Evolutionary conservation across 2,797 vertebrate species (phyloP).

Genomic region (Mus minutoides): DNA sequence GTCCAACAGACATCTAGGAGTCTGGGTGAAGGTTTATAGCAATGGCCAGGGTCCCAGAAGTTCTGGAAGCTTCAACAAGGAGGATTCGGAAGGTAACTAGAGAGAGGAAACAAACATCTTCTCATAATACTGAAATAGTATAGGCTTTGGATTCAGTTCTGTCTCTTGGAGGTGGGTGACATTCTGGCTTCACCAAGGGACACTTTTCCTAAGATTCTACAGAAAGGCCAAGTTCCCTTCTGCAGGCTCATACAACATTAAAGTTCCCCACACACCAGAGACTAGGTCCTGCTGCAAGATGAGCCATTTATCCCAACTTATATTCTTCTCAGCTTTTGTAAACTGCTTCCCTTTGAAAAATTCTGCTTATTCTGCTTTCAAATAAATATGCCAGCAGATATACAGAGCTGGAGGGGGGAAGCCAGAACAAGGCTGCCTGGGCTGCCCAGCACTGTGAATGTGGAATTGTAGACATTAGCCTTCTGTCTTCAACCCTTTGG

Average conservation of each 20-base stretch:
- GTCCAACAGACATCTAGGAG: not conserved
- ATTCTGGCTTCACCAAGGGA: not conserved
- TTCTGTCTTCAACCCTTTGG: not conserved
- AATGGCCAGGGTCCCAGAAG: not conserved
- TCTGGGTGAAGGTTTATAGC: rapidly evolving
- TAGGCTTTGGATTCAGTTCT: not conserved
- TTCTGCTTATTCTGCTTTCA: slow-evolving; percentile 74
- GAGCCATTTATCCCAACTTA: slow-evolving; percentile 60
- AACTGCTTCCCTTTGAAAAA: slow-evolving; percentile 74
- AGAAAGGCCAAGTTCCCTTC: slow-evolving; percentile 17
- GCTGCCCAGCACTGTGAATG: slow-evolving; percentile 58
- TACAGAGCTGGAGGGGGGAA: slow-evolving; percentile 17
- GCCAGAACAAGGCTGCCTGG: slow-evolving; percentile 32
- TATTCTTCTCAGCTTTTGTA: slow-evolving; percentile 69
- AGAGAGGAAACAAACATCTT: not conserved
- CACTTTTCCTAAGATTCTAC: not conserved
- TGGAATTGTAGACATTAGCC: not conserved
- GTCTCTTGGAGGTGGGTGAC: not conserved
- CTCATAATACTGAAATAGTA: not conserved
- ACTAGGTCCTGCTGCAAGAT: slow-evolving; percentile 50
- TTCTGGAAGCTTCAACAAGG: not conserved
- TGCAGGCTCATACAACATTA: slow-evolving; percentile 21
- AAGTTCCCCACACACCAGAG: not conserved
- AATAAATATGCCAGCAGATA: slow-evolving; percentile 61
- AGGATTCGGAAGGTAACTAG: not conserved